A percentile compares a stretch with the other conserved stretches of the same genome.
Conservation (phyloP, 2,888 invertebrate species). For the Ormyrus labotus region DNA sequence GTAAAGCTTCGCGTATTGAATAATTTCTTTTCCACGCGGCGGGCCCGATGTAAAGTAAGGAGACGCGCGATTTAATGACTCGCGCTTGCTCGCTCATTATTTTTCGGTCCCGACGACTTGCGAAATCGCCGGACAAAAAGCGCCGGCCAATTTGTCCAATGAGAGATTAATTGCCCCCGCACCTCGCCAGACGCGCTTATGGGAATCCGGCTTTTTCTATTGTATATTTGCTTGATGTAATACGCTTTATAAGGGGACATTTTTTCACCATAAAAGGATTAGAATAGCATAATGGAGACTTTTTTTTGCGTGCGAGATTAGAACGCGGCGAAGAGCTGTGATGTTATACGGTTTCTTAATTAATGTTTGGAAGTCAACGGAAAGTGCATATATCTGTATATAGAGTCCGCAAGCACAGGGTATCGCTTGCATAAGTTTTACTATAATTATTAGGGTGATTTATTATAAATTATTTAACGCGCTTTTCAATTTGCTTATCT, state of each 20-base stretch:
- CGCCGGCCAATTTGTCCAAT: slow-evolving; percentile 18
- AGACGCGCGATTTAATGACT: slow-evolving; percentile 39
- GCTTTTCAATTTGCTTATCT: slow-evolving; percentile 55
- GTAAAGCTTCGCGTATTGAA: slow-evolving; percentile 33
- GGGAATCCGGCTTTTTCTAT: neutral
- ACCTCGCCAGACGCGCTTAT: slow-evolving; percentile 1
- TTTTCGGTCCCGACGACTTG: slow-evolving; percentile 17
- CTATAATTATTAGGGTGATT: slow-evolving; percentile 43
- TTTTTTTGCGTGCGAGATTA: neutral
- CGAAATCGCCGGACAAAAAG: slow-evolving; percentile 32
- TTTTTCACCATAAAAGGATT: slow-evolving; percentile 18
- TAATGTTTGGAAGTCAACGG: slow-evolving; percentile 7
- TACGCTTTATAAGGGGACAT: neutral
- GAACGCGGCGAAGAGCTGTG: neutral
- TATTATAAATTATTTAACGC: slow-evolving; percentile 50
- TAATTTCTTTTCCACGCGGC: slow-evolving; percentile 30
- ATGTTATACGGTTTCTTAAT: slow-evolving; percentile 31
- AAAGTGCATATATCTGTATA: neutral
- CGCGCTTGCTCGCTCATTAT: neutral
- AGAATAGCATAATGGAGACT: neutral
- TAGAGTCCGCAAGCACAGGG: neutral
- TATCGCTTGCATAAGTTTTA: slow-evolving; percentile 15
- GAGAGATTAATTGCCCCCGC: slow-evolving; percentile 25
- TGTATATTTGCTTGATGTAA: neutral
- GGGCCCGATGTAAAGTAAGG: neutral